Evolutionary conservation across 2,113 vertebrate genomes (phyloP), one percentile per base, ranked within the genome.

Genomic region (Istiophorus platypterus): DNA sequence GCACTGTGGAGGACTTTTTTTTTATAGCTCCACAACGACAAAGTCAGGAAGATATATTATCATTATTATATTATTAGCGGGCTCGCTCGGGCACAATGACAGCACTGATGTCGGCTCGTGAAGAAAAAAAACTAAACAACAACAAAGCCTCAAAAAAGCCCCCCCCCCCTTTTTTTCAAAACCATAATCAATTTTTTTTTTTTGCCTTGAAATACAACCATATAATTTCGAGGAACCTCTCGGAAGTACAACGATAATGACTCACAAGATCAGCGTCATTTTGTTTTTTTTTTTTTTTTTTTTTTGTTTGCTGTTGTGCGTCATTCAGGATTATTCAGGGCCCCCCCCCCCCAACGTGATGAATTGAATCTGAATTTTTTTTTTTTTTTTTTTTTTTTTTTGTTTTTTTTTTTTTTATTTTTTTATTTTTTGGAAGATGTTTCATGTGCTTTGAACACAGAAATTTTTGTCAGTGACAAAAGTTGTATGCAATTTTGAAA

Each of bases 261-360:
- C 66, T 82, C 65, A 54, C 37, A 56, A 63, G 56, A 84, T 76
- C 73, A 72, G 72, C 41, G n/a, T 78, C 51, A 78, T 63, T 79
- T 88, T 67, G 67, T 85, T 85, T n/a, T n/a, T n/a, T n/a, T n/a
- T n/a, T n/a, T n/a, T n/a, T n/a, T n/a, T n/a, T n/a, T n/a, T n/a
- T n/a, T n/a, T n/a, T 85, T 66, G 45, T 87, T 85, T 74, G 74
- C 80, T 81, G 58, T 85, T 82, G 86, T 89, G 82, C 45, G 61
- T 67, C 80, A 76, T 34, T 41, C 68, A 74, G 78, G 56, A 18
- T 62, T 78, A 83, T 82, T 82, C 62, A 49, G 66, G 79, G 77
- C 67, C 37, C 64, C 61, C 20, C 61, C 76, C 49, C 58, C 37
- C 45, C 69, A 68, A 65, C 76, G 54, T 37, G 58, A 14, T 81